Conservation (phyloP, 1,140 invertebrate species). For the Daktulosphaira vitifoliae region DNA sequence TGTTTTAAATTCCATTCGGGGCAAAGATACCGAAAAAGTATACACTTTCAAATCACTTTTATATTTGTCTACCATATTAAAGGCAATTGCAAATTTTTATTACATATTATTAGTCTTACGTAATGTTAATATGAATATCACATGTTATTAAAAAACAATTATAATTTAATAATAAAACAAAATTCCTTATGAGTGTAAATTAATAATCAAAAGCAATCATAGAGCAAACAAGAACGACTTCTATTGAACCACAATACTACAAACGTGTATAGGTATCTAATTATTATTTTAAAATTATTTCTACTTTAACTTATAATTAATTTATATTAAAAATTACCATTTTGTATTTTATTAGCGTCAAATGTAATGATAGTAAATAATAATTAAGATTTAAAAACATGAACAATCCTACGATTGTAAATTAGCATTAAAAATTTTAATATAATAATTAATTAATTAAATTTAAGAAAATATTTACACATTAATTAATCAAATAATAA, state of each 20-base stretch:
- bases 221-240: conserved; percentile 26
- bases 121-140: conserved; percentile 32
- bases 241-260: conserved; percentile 22
- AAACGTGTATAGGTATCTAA: neutral
- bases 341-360: neutral
- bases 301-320: neutral
- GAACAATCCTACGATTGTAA: neutral
- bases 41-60: conserved; percentile 15
- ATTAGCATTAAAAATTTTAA: neutral
- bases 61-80: neutral
- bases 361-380: conserved; percentile 12
- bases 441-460: conserved; percentile 4
- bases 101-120: conserved; percentile 32
- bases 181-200: conserved; percentile 15
- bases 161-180: conserved; percentile 18
- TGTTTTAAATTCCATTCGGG: neutral
- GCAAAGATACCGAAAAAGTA: neutral
- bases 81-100: neutral
- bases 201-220: conserved; percentile 15
- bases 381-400: neutral
- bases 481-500: neutral
- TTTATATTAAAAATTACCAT: conserved; percentile 11
- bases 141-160: conserved; percentile 16
- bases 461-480: conserved; percentile 25
- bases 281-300: conserved; percentile 1